Base-by-base conservation (phyloP, 2,113 vertebrate genomes). In the Meleagris gallopavo region DNA sequence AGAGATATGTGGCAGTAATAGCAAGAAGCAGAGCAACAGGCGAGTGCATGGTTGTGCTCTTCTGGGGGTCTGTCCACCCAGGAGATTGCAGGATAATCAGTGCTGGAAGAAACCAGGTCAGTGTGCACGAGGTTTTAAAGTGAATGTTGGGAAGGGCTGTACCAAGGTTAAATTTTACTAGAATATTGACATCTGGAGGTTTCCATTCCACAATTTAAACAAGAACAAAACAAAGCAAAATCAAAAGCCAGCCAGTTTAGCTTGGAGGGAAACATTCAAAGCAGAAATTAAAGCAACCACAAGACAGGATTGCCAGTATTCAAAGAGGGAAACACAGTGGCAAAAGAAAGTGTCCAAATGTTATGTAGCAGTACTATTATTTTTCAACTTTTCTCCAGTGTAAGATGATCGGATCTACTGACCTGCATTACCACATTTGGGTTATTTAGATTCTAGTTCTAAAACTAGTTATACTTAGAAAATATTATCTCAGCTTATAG, bases 241-340 rank as follows among this genome's bases (percentile, higher is more conserved):
- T 84, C 79, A 85, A 96, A 94, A 95, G 82, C 79, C 66, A 71
- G 61, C 7, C 85, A 83, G 55, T 95, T 94, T 91, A 88, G 94
- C 95, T 95, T 78, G 93, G 73, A 91, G 96, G 94, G 79, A 86
- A 89, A 79, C 46, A 64, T 95, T 95, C 89, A 96, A 91, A 95
- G 83, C 55, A 95, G 82, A 91, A 95, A 97, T 86, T 87, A 88
- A 94, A 96, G 65, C 80, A 95, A 96, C 94, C 91, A 81, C 93
- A 91, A 81, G 67, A 86, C 40, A 80, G 43, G 57, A 57, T 61
- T 93, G 87, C 79, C 95, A 95, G 65, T 67, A 80, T 94, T 95
- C 60, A 88, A 83, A 90, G 71, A 79, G 58, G 71, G 78, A 88
- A 95, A 95, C 73, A 25, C 41, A 61, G 27, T 91, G 85, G 55